These are phyloP conservation scores for Bucco capensis DNA, from an alignment of 2,113 vertebrate species.

Conservation along the genomic window DNA sequence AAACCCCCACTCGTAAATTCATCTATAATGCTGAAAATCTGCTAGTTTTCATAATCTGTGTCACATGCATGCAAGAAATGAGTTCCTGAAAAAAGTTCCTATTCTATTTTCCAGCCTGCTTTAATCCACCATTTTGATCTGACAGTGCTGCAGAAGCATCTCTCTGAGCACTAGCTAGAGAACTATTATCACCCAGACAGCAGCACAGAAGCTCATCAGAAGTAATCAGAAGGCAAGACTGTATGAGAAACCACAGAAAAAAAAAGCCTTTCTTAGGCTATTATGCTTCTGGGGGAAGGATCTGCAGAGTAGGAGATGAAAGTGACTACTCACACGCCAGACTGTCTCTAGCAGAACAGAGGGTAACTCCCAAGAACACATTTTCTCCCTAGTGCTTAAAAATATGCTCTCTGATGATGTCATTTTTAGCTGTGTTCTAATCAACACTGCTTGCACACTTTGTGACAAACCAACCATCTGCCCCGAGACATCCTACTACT, in stretches of 20 bases:
- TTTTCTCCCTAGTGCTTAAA: neutral
- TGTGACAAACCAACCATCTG: neutral
- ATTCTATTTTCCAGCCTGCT: neutral
- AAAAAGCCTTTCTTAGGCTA: neutral
- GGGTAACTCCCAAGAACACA: neutral
- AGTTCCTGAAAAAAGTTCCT: neutral
- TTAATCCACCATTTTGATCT: neutral
- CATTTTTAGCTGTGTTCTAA: neutral
- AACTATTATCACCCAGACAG: neutral
- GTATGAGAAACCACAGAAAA: neutral
- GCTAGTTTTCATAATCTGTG: neutral
- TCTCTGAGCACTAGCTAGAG: neutral
- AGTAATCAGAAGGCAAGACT: neutral
- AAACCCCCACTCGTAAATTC: fast-evolving
- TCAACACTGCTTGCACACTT: neutral
- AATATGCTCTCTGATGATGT: neutral
- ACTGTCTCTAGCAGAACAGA: neutral
- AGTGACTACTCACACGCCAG: neutral
- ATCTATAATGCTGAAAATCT: neutral
- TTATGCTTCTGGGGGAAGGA: neutral
- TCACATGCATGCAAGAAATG: neutral
- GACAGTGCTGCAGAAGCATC: neutral
- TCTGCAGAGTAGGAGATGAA: neutral
- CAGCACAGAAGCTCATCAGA: neutral
- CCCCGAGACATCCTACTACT: neutral